Base-by-base conservation (phyloP, 2,888 invertebrate genomes). In the Aplocera efformata region DNA sequence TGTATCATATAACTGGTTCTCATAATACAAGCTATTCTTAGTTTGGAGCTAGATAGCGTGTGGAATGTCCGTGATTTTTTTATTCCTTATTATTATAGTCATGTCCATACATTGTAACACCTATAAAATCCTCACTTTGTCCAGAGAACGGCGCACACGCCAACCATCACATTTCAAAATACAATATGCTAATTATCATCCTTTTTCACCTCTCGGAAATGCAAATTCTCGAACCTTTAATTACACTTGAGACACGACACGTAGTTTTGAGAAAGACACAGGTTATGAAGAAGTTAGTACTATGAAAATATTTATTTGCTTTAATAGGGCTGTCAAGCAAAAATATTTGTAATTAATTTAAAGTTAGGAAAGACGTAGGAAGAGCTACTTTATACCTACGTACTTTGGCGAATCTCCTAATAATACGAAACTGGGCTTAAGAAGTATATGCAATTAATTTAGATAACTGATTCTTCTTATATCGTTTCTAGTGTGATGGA, bases 181-280 rank as follows among this genome's bases (percentile, higher is more conserved):
- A 80, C 84, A 85, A 86, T 86, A 88, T 88, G 88, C 86, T 86
- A 86, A 88, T 88, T 86, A 86, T 80, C 76, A 78, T 70, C 63
- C 72, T 77, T 81, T 81, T 74, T 80, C 79, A 79, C 73, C 82
- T 85, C 85, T 82, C 79, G 72, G 84, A 83, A 83, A 77, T 86
- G 86, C 85, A 85, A 85, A 85, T 84, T 74, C 74, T 63, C 68
- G 67, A 72, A 53, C 67, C 81, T 86, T 85, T 88, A 88, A 88
- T 88, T 86, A 86, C 82, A 79, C 56, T 63, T 67, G 63, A 70
- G 74, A 85, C 86, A 88, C 86, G 86, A 86, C 79, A 79, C 75
- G 74, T 78, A 78, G 78, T 85, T 81, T 84, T 81, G 67, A 83
- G 83, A 82, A 83, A 74, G 23, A 20, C 36, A 39, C 43, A 48